phyloP scores from a whole-genome alignment of 2,113 vertebrate species.

The Serinus canaria region DNA sequence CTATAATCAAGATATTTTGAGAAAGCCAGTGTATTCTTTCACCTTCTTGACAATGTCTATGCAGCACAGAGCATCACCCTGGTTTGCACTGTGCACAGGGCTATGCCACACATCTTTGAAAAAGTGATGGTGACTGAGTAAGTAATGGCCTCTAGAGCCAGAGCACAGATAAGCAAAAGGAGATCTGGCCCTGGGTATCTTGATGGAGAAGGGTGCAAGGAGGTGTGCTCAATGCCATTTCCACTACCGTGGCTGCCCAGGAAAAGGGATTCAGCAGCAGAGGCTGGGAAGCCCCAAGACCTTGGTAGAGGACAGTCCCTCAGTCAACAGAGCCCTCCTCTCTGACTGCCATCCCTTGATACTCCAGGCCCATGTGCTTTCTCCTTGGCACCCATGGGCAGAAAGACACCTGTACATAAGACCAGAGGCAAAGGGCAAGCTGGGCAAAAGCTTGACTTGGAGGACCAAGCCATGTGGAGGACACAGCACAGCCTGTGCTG shows the following conservation, averaged over 20 bases:
- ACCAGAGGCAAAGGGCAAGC: neutral
- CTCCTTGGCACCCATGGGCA: neutral
- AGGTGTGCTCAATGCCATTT: neutral
- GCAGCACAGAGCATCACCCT: neutral
- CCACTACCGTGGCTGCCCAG: neutral
- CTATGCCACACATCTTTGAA: neutral
- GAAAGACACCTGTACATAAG: neutral
- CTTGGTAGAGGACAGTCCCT: rapidly evolving
- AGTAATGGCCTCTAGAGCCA: neutral
- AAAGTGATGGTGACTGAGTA: neutral
- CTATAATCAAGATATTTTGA: neutral
- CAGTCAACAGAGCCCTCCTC: too few species aligned
- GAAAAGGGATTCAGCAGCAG: neutral
- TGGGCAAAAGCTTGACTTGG: neutral
- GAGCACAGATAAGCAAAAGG: neutral
- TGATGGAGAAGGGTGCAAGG: neutral
- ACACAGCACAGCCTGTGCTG: rapidly evolving
- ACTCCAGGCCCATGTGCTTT: neutral
- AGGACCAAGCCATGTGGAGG: neutral
- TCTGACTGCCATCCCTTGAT: neutral
- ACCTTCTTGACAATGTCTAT: neutral
- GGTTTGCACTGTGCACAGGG: neutral
- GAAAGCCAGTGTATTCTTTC: neutral
- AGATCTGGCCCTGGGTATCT: neutral
- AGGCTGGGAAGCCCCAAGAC: neutral